Conservation (phyloP, 2,888 invertebrate species). For the Pseudococcus viburni region DNA sequence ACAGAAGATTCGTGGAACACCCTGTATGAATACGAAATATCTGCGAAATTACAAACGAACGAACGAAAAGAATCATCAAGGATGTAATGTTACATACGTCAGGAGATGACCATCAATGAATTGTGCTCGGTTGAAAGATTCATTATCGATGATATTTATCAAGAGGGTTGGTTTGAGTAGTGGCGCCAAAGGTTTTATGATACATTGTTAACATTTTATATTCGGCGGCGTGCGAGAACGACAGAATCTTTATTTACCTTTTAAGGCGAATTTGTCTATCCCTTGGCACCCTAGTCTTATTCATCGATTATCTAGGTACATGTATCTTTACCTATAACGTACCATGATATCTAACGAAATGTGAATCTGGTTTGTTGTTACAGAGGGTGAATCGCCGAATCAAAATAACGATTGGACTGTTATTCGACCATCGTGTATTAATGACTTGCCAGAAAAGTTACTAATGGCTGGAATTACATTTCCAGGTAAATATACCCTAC, state of each 20-base stretch:
- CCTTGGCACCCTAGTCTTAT: constrained; percentile 30
- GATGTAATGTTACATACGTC: not conserved
- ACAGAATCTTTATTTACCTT: constrained; percentile 49
- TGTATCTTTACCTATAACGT: not conserved
- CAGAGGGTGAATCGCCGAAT: constrained; percentile 62
- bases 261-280: constrained; percentile 37
- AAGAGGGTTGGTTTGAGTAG: not conserved
- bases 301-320: constrained; percentile 4
- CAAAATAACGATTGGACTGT: constrained; percentile 57
- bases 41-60: not conserved
- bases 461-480: constrained; percentile 80
- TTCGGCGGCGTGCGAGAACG: not conserved
- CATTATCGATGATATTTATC: constrained; percentile 49
- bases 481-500: constrained; percentile 75
- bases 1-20: no score
- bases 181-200: constrained; percentile 52
- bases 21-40: no score
- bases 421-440: constrained; percentile 66
- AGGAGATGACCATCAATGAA: constrained; percentile 1
- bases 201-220: constrained; percentile 32
- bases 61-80: not conserved
- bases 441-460: constrained; percentile 76
- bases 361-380: constrained; percentile 57
- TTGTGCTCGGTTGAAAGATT: not conserved
- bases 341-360: constrained; percentile 19